A percentile compares a stretch with the other conserved stretches of the same genome.
Evolutionary conservation across 2,888 invertebrate species (phyloP).

Genomic region (Ethmia dodecea): DNA sequence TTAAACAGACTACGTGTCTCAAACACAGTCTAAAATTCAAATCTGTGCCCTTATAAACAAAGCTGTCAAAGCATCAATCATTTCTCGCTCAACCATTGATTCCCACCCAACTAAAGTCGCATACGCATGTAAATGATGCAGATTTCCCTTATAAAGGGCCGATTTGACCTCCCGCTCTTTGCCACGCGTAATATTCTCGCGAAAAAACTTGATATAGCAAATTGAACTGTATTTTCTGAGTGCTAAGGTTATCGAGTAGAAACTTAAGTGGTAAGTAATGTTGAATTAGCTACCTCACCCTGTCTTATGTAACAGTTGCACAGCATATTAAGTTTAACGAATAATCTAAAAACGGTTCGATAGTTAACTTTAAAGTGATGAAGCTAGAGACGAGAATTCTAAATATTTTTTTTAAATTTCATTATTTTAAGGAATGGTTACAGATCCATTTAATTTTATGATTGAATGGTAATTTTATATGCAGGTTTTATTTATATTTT

Average conservation of each 20-base stretch:
- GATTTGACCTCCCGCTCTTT: constrained; percentile 30
- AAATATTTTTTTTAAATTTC: too few relatives aligned
- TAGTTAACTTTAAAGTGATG: not conserved
- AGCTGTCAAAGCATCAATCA: not conserved
- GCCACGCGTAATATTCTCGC: too few relatives aligned
- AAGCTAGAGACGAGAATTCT: not conserved
- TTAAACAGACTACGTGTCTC: too few relatives aligned
- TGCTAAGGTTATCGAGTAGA: too few relatives aligned
- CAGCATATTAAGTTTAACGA: not conserved
- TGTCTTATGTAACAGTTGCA: not conserved
- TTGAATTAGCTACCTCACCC: too few relatives aligned
- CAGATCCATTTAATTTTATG: too few relatives aligned
- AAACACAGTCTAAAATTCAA: not conserved
- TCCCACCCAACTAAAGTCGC: constrained; percentile 8
- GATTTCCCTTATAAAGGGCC: constrained; percentile 52
- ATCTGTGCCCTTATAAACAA: not conserved
- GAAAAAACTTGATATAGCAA: too few relatives aligned
- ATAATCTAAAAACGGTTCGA: not conserved
- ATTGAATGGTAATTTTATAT: too few relatives aligned
- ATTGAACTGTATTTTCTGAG: too few relatives aligned
- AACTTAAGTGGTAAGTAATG: too few relatives aligned
- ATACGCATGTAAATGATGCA: constrained; percentile 42
- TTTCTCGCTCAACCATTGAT: constrained; percentile 9
- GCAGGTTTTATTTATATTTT: too few relatives aligned
- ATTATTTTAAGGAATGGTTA: too few relatives aligned